Evolutionary conservation across 2,113 vertebrate genomes (phyloP).

Genomic region (Cephalopterus ornatus): DNA sequence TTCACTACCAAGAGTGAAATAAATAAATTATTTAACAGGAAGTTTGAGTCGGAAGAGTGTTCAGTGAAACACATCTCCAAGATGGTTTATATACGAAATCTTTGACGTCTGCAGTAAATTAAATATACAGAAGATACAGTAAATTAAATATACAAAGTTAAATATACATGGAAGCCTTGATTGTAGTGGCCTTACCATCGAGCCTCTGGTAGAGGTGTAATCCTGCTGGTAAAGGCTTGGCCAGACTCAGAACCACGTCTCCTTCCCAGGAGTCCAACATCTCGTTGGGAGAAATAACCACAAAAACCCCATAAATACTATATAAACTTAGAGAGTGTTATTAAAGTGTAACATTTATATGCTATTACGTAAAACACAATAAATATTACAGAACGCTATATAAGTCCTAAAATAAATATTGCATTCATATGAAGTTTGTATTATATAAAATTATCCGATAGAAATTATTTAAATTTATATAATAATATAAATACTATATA

Average conservation of each 20-base stretch:
- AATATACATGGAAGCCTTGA: background rate
- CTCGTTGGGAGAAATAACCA: conserved; percentile 18
- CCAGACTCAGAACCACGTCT: conserved; percentile 86
- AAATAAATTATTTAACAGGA: background rate
- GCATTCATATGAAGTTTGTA: too few relatives aligned
- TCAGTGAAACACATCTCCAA: background rate
- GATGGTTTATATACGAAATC: background rate
- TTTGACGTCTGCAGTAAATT: background rate
- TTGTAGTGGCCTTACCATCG: conserved; percentile 73
- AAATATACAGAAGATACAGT: background rate
- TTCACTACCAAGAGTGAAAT: background rate
- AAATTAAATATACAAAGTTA: background rate
- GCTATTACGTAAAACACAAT: too few relatives aligned
- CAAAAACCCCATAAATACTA: too few relatives aligned
- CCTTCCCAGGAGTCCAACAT: conserved; percentile 86
- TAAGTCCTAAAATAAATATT: too few relatives aligned
- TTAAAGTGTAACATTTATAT: too few relatives aligned
- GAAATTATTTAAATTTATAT: too few relatives aligned
- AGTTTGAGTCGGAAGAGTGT: background rate
- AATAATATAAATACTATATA: too few relatives aligned
- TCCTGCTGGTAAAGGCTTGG: conserved; percentile 87
- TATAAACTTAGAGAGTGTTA: too few relatives aligned
- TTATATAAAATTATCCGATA: too few relatives aligned
- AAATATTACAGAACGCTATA: too few relatives aligned
- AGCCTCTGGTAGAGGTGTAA: conserved; percentile 87